Evolutionary conservation across 2,113 vertebrate genomes (phyloP).

Genomic region (Calonectris borealis): DNA sequence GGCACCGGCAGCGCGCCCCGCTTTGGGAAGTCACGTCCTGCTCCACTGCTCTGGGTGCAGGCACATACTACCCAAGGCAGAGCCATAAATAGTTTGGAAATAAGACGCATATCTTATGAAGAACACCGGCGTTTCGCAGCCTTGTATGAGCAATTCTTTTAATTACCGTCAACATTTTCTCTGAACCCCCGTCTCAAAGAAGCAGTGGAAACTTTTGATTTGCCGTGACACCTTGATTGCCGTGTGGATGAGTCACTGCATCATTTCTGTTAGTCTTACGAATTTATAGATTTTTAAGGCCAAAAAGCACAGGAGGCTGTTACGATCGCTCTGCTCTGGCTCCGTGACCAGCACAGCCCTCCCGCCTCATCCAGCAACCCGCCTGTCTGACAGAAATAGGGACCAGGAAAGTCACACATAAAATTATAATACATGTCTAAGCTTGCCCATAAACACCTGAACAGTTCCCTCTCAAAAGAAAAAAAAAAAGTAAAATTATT

Average conservation of each 20-base stretch:
- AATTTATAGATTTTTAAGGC: conserved; percentile 22
- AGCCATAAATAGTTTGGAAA: background rate
- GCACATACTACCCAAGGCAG: background rate
- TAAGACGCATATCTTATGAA: background rate
- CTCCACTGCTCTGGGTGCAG: background rate
- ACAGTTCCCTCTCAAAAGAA: background rate
- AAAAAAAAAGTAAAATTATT: background rate
- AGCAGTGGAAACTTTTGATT: conserved; percentile 47
- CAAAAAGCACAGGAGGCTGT: background rate
- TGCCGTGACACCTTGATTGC: conserved; percentile 58
- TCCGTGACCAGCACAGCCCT: background rate
- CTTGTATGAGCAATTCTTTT: conserved; percentile 44
- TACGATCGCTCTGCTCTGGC: background rate
- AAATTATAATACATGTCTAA: background rate
- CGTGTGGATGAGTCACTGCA: background rate
- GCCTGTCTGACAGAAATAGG: background rate
- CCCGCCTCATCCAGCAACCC: background rate
- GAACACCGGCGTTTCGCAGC: background rate
- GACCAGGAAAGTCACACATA: background rate
- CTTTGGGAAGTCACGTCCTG: background rate
- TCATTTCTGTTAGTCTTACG: background rate
- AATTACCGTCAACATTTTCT: conserved; percentile 36
- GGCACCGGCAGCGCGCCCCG: accelerated
- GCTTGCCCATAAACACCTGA: background rate
- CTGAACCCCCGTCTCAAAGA: background rate